Evolutionary conservation across 2,113 vertebrate genomes (phyloP), one percentile per base, ranked within the genome.

Genomic region (Sitta europaea): DNA sequence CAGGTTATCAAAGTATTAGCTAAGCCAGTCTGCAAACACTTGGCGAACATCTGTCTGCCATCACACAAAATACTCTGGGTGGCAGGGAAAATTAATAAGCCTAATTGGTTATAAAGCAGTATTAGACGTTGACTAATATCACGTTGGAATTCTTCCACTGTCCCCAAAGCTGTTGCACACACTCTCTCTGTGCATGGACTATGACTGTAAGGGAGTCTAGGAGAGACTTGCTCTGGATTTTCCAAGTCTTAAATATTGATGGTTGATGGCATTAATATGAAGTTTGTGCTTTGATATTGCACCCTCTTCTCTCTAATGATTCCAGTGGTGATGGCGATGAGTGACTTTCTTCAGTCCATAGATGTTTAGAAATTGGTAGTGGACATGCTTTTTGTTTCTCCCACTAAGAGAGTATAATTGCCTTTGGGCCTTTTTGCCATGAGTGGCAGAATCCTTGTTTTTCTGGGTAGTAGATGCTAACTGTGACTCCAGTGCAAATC

Each of bases 21-120:
- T 92, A 73, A 96, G 72, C 72, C 54, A 66, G 62, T 36, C 91
- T 88, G 62, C 17, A 73, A 94, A 92, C 96, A 97, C 92, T 95
- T 97, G 96, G 79, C 23, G 58, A 96, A 88, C 97, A 97, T 97
- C 96, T 97, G 97, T 95, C 91, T 93, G 65, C 89, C 55, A 45
- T 96, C 54, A 66, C 54, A 67, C 67, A 95, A 93, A 95, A 94
- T 68, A 95, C 57, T 78, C 51, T 70, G 94, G 88, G 92, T 94
- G 94, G 29, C 85, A 96, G 43, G 45, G 65, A 88, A 83, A 92
- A 71, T 93, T 96, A 97, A 96, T 93, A 96, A 92, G 75, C 50
- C 59, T 92, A 96, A 95, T 96, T 97, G 78, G 90, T 97, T 97
- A 95, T 92, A 93, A 97, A 97, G 83, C 59, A 65, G 55, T 65